A percentile compares a stretch with the other conserved stretches of the same genome.
These are phyloP conservation scores for Chrysolina americana DNA, from an alignment of 2,888 invertebrate genomes.

Conservation along the genomic window DNA sequence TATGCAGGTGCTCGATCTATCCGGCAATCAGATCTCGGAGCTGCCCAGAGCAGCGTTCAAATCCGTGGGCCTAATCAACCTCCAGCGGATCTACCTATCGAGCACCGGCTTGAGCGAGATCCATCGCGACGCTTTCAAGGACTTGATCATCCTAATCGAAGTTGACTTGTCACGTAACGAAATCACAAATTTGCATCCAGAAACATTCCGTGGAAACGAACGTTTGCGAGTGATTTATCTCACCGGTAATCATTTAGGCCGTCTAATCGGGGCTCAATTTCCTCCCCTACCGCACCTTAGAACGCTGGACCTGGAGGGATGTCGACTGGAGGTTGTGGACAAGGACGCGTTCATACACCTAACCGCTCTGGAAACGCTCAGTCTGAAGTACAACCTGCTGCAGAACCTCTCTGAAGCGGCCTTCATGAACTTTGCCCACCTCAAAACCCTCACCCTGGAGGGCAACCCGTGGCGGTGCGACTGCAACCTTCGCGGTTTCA, in stretches of 20 bases:
- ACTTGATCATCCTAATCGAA: slow-evolving; percentile 88
- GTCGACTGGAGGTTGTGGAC: slow-evolving; percentile 83
- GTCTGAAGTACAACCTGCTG: slow-evolving; percentile 86
- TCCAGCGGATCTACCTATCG: slow-evolving; percentile 87
- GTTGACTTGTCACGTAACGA: slow-evolving; percentile 90
- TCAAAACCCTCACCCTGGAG: slow-evolving; percentile 86
- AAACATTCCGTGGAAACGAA: slow-evolving; percentile 89
- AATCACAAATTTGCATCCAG: slow-evolving; percentile 80
- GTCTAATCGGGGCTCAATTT: slow-evolving; percentile 83
- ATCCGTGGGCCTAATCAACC: slow-evolving; percentile 83
- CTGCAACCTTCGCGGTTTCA: slow-evolving; percentile 86
- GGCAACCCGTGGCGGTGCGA: slow-evolving; percentile 94
- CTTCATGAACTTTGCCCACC: slow-evolving; percentile 80
- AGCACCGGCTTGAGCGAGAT: slow-evolving; percentile 83
- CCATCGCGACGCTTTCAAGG: slow-evolving; percentile 88
- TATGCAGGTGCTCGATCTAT: slow-evolving; percentile 89
- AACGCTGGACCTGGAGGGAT: slow-evolving; percentile 85
- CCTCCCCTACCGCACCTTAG: slow-evolving; percentile 86
- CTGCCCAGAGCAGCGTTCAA: slow-evolving; percentile 86
- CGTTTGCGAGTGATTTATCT: slow-evolving; percentile 83
- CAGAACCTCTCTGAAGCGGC: slow-evolving; percentile 78
- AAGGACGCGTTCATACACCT: slow-evolving; percentile 84
- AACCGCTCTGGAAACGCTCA: slow-evolving; percentile 81
- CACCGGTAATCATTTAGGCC: slow-evolving; percentile 86
- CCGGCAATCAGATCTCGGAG: slow-evolving; percentile 83